These are phyloP conservation scores for Leptinotarsa juncta DNA, from an alignment of 2,888 invertebrate genomes.

Conservation along the genomic window DNA sequence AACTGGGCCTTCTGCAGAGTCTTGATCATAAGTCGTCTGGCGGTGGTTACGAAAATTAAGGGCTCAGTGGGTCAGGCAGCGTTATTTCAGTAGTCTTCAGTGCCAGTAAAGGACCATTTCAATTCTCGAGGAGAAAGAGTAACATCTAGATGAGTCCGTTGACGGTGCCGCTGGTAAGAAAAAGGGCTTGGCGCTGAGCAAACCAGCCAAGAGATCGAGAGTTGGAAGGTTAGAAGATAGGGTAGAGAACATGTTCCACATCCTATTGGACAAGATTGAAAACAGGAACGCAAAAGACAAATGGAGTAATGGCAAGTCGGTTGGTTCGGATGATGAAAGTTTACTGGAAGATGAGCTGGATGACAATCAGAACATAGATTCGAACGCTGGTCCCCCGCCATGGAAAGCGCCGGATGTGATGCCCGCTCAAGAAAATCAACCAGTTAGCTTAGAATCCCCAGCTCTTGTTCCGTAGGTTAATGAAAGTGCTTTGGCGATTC, in stretches of 20 bases:
- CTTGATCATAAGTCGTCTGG: background rate
- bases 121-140: no score
- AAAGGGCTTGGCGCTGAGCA: background rate
- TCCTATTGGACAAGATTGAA: background rate
- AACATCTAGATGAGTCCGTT: background rate
- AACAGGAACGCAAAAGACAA: background rate
- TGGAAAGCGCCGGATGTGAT: background rate
- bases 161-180: background rate
- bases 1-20: background rate
- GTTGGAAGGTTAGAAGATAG: background rate
- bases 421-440: background rate
- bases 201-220: background rate
- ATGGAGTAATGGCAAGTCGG: background rate
- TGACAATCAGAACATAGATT: background rate
- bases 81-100: background rate
- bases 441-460: background rate
- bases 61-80: background rate
- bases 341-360: background rate
- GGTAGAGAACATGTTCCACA: background rate
- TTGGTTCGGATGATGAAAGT: background rate
- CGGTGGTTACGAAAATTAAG: background rate
- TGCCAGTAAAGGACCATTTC: background rate
- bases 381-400: background rate
- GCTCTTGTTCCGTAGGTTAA: background rate
- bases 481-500: background rate